Percentiles rank a stretch among this genome's conserved stretches.
These are phyloP conservation scores for Rotaria macrura DNA, from an alignment of 2,888 invertebrate species.

Conservation along the genomic window DNA sequence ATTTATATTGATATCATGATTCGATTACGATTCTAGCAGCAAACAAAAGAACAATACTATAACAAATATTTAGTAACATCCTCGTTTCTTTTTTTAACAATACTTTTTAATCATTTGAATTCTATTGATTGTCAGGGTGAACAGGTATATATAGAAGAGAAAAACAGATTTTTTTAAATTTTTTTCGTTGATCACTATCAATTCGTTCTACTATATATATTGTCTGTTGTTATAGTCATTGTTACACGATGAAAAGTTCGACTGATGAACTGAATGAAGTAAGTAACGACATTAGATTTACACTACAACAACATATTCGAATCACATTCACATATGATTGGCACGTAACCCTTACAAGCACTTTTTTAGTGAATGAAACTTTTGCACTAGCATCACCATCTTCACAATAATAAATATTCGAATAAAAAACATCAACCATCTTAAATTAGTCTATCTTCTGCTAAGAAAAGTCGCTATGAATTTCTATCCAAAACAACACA, in stretches of 20 bases:
- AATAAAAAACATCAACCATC: neutral
- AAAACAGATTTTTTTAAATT: neutral
- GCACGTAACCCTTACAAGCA: neutral
- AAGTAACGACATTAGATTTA: no score
- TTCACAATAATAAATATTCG: neutral
- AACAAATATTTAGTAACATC: neutral
- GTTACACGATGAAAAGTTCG: constrained; percentile 1
- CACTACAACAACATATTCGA: no score
- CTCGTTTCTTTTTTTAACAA: neutral
- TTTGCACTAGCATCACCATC: neutral
- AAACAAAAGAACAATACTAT: neutral
- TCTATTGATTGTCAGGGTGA: neutral
- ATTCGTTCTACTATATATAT: neutral
- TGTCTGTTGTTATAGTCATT: neutral
- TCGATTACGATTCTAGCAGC: neutral
- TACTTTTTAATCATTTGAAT: neutral
- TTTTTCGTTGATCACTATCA: neutral
- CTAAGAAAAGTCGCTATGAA: no score
- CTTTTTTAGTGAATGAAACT: neutral
- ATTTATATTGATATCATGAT: neutral
- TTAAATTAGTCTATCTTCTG: neutral
- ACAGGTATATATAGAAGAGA: neutral
- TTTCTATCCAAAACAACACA: no score
- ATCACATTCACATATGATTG: neutral
- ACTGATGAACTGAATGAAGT: constrained; percentile 20